Evolutionary conservation across 2,113 vertebrate genomes (phyloP).

Genomic region (Lagopus muta): DNA sequence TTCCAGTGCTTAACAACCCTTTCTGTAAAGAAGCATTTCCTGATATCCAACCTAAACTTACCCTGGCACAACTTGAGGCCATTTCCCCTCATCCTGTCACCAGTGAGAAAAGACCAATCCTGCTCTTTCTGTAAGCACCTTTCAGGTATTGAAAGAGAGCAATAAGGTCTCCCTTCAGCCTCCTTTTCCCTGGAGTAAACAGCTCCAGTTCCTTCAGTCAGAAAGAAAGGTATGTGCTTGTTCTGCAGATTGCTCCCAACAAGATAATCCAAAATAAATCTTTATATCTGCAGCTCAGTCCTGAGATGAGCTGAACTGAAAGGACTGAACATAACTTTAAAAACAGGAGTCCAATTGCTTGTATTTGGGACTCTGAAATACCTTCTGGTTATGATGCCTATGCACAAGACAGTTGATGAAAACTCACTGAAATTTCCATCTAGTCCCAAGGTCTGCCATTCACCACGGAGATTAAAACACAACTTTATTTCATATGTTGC

Average conservation of each 20-base stretch:
- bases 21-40: no score
- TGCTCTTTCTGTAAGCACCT: no score
- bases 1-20: no score
- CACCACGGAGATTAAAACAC: neutral
- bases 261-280: rapidly evolving
- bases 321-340: neutral
- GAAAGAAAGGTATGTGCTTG: neutral
- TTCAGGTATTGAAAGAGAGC: no score
- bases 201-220: no score
- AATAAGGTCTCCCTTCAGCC: no score
- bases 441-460: neutral
- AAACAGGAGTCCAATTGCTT: neutral
- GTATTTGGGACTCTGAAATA: neutral
- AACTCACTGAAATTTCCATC: neutral
- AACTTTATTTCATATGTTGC: neutral
- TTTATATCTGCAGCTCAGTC: neutral
- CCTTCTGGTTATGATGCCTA: neutral
- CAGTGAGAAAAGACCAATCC: no score
- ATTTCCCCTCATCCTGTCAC: no score
- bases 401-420: neutral
- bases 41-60: no score
- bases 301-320: neutral
- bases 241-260: neutral
- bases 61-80: no score
- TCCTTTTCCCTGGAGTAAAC: no score